These are phyloP conservation scores for Camelus dromedarius DNA, from an alignment of 2,113 vertebrate genomes.

Conservation along the genomic window DNA sequence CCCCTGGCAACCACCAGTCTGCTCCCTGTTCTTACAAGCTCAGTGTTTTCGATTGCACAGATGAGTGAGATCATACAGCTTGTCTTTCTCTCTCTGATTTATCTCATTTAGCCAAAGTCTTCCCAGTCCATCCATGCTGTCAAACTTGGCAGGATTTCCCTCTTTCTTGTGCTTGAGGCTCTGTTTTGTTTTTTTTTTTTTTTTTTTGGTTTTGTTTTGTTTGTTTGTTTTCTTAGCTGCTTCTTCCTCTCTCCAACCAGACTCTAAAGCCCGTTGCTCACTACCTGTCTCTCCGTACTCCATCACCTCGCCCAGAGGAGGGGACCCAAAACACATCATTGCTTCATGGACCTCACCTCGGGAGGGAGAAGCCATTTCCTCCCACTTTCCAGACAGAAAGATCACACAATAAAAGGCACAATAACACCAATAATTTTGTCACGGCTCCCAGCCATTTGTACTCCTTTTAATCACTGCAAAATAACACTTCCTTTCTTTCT, in stretches of 20 bases:
- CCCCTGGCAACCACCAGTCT: neutral
- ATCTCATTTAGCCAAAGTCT: neutral
- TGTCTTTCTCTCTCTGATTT: neutral
- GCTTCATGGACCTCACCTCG: neutral
- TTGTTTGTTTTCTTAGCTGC: neutral
- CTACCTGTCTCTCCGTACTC: too few relatives aligned
- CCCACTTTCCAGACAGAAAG: neutral
- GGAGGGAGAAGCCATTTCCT: neutral
- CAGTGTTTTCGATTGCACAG: neutral
- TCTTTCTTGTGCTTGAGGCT: neutral
- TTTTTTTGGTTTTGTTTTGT: too few relatives aligned
- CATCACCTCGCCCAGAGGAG: neutral
- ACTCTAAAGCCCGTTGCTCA: neutral
- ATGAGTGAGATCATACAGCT: neutral
- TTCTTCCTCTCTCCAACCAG: neutral
- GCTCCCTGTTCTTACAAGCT: neutral
- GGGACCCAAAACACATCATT: accelerated
- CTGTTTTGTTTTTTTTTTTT: neutral
- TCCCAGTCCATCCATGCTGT: neutral
- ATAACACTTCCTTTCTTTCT: neutral
- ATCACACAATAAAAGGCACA: neutral
- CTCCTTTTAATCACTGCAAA: constrained; percentile 1
- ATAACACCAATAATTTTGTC: neutral
- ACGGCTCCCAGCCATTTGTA: neutral
- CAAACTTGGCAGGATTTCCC: neutral